These are phyloP conservation scores for Etheostoma spectabile DNA, from an alignment of 2,113 vertebrate species.

Conservation along the genomic window DNA sequence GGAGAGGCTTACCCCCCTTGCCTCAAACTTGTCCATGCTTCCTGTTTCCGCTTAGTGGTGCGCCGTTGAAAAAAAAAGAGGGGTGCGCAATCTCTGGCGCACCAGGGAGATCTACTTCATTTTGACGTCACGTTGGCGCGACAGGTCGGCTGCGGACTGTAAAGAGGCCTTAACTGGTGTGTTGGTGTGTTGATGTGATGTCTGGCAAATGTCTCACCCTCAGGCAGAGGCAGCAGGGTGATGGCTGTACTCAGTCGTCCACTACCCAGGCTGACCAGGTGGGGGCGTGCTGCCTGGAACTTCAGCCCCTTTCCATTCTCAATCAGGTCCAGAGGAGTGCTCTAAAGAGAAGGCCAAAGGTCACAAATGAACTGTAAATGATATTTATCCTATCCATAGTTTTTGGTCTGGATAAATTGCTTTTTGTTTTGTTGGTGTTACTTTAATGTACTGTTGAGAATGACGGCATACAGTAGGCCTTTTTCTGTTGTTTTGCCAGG, in stretches of 20 bases:
- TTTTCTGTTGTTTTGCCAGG: background rate
- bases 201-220: conserved; percentile 84
- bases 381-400: background rate
- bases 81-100: too few species aligned
- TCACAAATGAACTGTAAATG: background rate
- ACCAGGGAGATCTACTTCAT: too few species aligned
- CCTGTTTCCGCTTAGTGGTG: too few species aligned
- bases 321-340: conserved; percentile 90
- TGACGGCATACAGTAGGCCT: too few species aligned
- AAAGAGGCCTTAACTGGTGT: background rate
- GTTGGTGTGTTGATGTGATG: background rate
- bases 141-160: too few species aligned
- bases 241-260: conserved; percentile 94
- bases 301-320: conserved; percentile 92
- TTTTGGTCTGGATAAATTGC: background rate
- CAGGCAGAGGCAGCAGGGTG: conserved; percentile 92
- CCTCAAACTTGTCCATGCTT: too few species aligned
- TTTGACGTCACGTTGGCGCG: too few species aligned
- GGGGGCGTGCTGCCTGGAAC: conserved; percentile 93
- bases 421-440: background rate
- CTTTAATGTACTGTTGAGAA: background rate
- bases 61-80: too few species aligned
- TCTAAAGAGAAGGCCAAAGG: conserved; percentile 73
- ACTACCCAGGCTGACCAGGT: conserved; percentile 95
- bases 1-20: too few species aligned